phyloP scores from a whole-genome alignment of 1,140 invertebrate species.

The Brachionus asplanchnoidis region DNA sequence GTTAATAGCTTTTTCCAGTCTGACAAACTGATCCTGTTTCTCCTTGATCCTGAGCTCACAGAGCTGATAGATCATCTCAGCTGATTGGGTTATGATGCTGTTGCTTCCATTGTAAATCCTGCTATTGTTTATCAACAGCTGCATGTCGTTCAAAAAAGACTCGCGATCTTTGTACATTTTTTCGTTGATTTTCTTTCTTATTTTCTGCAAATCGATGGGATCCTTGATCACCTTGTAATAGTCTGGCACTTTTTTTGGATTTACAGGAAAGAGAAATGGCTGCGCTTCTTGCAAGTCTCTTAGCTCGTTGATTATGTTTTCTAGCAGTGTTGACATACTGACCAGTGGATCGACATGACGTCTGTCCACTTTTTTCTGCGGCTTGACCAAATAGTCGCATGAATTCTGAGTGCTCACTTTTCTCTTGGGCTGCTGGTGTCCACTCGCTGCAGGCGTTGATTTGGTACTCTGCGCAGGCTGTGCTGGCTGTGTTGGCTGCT shows the following conservation, averaged over 20 bases:
- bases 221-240: constrained; percentile 84
- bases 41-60: constrained; percentile 60
- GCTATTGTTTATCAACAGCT: constrained; percentile 93
- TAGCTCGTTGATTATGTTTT: constrained; percentile 88
- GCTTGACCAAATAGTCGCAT: constrained; percentile 85
- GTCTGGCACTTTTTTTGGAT: constrained; percentile 81
- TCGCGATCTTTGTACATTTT: constrained; percentile 88
- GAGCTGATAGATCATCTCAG: constrained; percentile 66
- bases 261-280: constrained; percentile 89
- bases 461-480: neutral
- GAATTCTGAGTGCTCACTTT: constrained; percentile 50
- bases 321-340: constrained; percentile 82
- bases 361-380: constrained; percentile 80
- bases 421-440: neutral
- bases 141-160: constrained; percentile 87
- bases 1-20: constrained; percentile 95
- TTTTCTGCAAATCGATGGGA: constrained; percentile 95
- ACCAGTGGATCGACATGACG: constrained; percentile 92
- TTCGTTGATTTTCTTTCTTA: constrained; percentile 76
- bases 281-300: constrained; percentile 82
- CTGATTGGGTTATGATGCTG: constrained; percentile 79
- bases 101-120: constrained; percentile 82
- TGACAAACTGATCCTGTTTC: constrained; percentile 89
- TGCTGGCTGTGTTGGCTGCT: neutral
- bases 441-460: neutral